These are phyloP conservation scores for Eurosta solidaginis DNA, from an alignment of 1,140 invertebrate species.

Conservation along the genomic window DNA sequence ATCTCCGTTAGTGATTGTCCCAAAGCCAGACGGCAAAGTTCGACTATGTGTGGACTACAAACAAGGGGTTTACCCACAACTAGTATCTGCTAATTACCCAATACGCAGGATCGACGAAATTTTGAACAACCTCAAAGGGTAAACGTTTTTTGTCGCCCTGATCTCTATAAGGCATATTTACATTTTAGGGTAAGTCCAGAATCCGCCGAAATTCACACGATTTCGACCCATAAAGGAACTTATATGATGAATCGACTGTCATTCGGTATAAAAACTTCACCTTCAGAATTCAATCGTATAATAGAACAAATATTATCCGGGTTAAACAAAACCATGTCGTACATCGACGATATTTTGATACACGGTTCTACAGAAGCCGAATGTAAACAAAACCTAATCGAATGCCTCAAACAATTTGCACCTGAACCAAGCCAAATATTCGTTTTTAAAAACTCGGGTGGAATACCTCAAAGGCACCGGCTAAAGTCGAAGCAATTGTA, in stretches of 20 bases:
- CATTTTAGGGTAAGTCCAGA: background rate
- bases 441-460: too few relatives aligned
- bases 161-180: conserved; percentile 29
- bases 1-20: conserved; percentile 60
- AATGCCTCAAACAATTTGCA: too few relatives aligned
- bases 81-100: conserved; percentile 40
- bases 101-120: conserved; percentile 40
- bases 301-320: too few relatives aligned
- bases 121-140: conserved; percentile 37
- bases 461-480: too few relatives aligned
- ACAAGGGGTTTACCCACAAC: conserved; percentile 35
- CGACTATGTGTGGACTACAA: conserved; percentile 35
- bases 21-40: conserved; percentile 57
- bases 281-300: conserved; percentile 62
- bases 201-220: background rate
- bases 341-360: too few relatives aligned
- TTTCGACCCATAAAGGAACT: conserved; percentile 48
- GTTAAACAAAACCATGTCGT: too few relatives aligned
- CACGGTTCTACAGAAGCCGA: too few relatives aligned
- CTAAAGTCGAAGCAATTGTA: too few relatives aligned
- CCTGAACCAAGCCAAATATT: too few relatives aligned
- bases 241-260: conserved; percentile 57
- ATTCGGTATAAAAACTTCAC: conserved; percentile 62
- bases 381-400: too few relatives aligned
- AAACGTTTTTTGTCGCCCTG: too few relatives aligned